A percentile compares a stretch with the other conserved stretches of the same genome.
Evolutionary conservation across 2,113 vertebrate genomes (phyloP).

Genomic region (Antechinus flavipes): DNA sequence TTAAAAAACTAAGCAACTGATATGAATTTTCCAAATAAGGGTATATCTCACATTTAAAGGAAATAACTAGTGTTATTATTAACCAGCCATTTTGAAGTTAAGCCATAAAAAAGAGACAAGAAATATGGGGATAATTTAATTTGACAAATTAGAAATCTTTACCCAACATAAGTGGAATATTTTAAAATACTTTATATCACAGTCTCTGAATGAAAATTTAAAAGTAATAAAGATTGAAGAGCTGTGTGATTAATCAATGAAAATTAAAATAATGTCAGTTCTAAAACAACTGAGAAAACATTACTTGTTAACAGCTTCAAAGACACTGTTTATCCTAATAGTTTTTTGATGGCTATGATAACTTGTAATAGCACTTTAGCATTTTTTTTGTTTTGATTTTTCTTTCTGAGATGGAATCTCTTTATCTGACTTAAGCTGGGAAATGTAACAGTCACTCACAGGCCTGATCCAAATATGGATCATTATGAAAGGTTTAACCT

Average conservation of each 20-base stretch:
- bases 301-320: neutral
- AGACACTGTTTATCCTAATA: neutral
- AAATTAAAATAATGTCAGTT: constrained; percentile 1
- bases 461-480: neutral
- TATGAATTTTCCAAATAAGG: constrained; percentile 42
- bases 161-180: neutral
- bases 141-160: neutral
- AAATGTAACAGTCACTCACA: neutral
- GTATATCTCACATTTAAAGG: constrained; percentile 35
- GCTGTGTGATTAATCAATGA: neutral
- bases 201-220: neutral
- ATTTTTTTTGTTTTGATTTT: neutral
- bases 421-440: neutral
- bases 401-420: neutral
- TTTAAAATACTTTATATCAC: neutral
- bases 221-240: neutral
- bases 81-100: neutral
- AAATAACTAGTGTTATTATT: constrained; percentile 47
- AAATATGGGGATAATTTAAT: neutral
- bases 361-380: neutral
- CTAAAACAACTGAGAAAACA: constrained; percentile 11
- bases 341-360: neutral
- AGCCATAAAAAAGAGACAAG: neutral
- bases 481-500: neutral
- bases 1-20: neutral